These are phyloP conservation scores for Baryphthengus martii DNA, from an alignment of 2,113 vertebrate genomes.

Conservation along the genomic window DNA sequence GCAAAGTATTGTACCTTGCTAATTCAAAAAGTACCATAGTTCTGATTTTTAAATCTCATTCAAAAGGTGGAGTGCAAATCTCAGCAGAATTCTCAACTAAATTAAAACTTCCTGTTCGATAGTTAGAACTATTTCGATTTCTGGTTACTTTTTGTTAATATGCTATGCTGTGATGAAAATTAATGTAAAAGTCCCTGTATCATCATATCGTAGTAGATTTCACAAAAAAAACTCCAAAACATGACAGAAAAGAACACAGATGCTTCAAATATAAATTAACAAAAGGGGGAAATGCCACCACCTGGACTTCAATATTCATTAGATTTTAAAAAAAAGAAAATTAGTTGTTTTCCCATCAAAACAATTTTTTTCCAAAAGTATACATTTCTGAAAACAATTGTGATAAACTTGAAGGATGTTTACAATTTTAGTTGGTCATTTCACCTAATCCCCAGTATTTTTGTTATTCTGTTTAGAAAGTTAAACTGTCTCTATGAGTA, in stretches of 20 bases:
- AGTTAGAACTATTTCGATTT: background rate
- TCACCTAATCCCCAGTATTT: background rate
- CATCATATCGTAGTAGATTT: background rate
- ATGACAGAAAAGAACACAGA: background rate
- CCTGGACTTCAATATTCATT: background rate
- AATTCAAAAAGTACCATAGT: background rate
- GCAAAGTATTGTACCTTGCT: background rate
- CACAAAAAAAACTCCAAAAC: background rate
- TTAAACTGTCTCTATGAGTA: background rate
- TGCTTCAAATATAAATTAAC: background rate
- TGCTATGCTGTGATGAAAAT: background rate
- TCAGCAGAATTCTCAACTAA: background rate
- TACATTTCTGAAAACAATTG: background rate
- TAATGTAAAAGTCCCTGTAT: background rate
- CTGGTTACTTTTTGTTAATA: background rate
- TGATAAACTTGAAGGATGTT: background rate
- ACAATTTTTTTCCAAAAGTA: background rate
- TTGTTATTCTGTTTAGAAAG: background rate
- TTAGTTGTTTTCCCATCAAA: fast-evolving
- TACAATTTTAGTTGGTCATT: background rate
- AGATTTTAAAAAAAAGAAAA: background rate
- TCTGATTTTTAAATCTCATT: background rate
- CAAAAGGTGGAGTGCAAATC: background rate
- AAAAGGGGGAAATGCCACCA: background rate
- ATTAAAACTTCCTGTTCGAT: background rate